Conservation (phyloP, 2,113 vertebrate genomes). For the Marmota flaviventris region DNA sequence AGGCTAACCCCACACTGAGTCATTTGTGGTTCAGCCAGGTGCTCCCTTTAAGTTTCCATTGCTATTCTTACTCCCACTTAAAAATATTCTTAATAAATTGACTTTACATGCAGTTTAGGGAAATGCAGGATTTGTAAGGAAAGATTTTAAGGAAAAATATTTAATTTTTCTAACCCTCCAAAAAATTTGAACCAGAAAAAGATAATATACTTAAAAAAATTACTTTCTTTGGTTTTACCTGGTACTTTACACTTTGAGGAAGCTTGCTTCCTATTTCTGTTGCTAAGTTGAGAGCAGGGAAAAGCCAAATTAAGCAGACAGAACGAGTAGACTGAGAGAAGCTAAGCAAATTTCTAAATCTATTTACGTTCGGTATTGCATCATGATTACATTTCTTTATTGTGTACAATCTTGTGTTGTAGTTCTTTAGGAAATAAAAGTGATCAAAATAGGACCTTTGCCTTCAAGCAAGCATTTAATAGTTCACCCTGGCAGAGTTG, state of each 20-base stretch:
- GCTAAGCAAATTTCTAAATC: background rate
- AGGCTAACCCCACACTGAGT: background rate
- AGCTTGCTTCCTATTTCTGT: background rate
- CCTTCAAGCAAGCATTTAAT: background rate
- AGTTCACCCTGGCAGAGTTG: background rate
- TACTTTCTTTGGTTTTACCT: slow-evolving; percentile 26
- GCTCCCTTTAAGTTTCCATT: background rate
- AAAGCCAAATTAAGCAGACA: background rate
- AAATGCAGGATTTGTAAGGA: background rate
- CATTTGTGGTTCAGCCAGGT: background rate
- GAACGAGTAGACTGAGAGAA: background rate
- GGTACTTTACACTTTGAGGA: background rate
- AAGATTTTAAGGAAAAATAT: background rate
- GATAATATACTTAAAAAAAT: background rate
- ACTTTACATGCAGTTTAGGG: background rate
- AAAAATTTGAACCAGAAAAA: slow-evolving; percentile 24
- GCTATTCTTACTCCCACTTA: background rate
- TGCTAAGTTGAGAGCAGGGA: background rate
- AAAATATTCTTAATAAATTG: background rate
- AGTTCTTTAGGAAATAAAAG: background rate
- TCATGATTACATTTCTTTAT: background rate
- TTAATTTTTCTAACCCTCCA: background rate
- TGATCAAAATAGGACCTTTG: background rate
- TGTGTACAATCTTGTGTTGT: background rate
- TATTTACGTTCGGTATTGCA: background rate